Percentiles rank a stretch among this genome's conserved stretches.
Conservation (phyloP, 2,888 invertebrate genomes). For the Epinotia brunnichana region DNA sequence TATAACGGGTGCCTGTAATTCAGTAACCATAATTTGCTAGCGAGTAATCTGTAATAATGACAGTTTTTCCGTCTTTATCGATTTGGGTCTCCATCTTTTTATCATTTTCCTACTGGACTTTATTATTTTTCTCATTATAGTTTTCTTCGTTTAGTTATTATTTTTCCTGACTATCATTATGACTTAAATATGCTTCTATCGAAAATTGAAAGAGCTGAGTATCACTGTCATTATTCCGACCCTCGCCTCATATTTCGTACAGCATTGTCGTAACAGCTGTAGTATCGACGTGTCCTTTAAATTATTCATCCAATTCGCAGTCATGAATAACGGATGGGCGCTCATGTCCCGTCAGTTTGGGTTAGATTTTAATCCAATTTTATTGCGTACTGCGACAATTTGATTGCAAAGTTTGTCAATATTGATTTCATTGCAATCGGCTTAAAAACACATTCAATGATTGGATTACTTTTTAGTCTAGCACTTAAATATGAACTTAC, state of each 20-base stretch:
- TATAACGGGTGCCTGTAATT: not conserved
- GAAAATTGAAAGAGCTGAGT: not conserved
- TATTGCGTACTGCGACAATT: slow-evolving; percentile 25
- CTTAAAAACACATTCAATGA: slow-evolving; percentile 9
- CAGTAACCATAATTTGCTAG: not conserved
- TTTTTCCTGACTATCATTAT: not conserved
- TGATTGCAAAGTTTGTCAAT: slow-evolving; percentile 25
- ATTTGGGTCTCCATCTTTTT: not conserved
- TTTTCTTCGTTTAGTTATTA: not conserved
- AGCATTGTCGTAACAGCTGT: slow-evolving; percentile 24
- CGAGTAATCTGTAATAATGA: not conserved
- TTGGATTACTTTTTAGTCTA: slow-evolving; percentile 1
- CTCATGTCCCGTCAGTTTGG: slow-evolving; percentile 34
- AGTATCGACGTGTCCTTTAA: slow-evolving; percentile 33
- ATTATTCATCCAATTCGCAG: slow-evolving; percentile 33
- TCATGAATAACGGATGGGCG: slow-evolving; percentile 39
- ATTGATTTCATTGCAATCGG: slow-evolving; percentile 23
- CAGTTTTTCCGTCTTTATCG: slow-evolving; percentile 3
- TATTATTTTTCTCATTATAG: not conserved
- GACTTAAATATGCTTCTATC: not conserved
- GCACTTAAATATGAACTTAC: not conserved
- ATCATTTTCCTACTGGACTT: not conserved
- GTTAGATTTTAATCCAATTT: slow-evolving; percentile 35
- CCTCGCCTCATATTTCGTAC: not conserved
- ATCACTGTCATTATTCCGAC: slow-evolving; percentile 9